Evolutionary conservation across 2,113 vertebrate species (phyloP).

Genomic region (Indicator maculatus): DNA sequence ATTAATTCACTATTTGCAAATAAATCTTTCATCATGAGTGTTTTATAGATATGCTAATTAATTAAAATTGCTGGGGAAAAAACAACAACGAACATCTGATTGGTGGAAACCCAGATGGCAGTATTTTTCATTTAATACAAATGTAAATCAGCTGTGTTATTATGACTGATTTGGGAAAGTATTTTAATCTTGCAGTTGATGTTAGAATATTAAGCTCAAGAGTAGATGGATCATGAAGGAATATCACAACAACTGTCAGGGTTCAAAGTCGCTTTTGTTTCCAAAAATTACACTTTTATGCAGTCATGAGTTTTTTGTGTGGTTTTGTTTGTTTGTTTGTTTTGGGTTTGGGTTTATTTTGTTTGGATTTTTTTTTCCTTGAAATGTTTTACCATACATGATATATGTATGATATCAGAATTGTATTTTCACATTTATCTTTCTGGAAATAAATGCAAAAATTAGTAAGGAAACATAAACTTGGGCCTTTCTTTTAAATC

Average conservation of each 20-base stretch:
- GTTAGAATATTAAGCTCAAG: not conserved
- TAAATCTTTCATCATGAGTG: not conserved
- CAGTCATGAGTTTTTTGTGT: too few species aligned
- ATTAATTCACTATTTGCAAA: not conserved
- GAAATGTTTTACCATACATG: not conserved
- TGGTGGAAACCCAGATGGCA: not conserved
- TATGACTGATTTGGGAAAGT: not conserved
- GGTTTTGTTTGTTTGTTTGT: not conserved
- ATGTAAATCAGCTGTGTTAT: not conserved
- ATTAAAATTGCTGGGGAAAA: not conserved
- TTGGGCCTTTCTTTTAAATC: not conserved
- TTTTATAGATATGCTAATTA: not conserved
- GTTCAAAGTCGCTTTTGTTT: not conserved
- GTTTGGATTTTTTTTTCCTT: not conserved
- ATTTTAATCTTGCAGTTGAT: not conserved
- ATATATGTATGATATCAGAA: not conserved
- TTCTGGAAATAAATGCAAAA: not conserved
- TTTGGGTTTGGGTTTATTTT: not conserved
- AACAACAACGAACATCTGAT: not conserved
- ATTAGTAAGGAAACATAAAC: not conserved
- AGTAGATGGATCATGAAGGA: not conserved
- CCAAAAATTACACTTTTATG: too few species aligned
- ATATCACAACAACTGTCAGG: not conserved
- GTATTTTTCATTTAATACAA: not conserved
- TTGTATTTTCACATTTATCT: not conserved